Base-by-base conservation (phyloP, 1,140 invertebrate species). In the Planococcus citri region DNA sequence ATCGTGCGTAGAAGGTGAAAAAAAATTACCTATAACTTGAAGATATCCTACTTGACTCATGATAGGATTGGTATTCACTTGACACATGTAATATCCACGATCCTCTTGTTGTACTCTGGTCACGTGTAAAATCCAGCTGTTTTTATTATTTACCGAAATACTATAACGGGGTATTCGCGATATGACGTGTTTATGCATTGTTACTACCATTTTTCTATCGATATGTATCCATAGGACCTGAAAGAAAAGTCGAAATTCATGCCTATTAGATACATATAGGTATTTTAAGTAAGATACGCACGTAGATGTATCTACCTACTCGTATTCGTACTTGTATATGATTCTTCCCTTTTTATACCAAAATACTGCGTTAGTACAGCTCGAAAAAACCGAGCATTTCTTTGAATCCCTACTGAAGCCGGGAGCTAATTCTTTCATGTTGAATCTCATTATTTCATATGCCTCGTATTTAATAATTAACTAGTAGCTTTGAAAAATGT, bases 171-270 rank as follows among this genome's bases (percentile, higher is more conserved):
- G 86, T 76, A 94, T 87, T 68, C 90, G 83, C 0, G 91, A 90
- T 70, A 95, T 92, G 33, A 95, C 90, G 76, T 94, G 90, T 51
- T 89, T 86, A 78, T 95, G 91, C 75, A 95, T 91, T 17, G 91
- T 92, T 37, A 95, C 81, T 73, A 95, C 89, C 91, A 94, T 93
- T 79, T 94, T 89, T n/a, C 92, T 84, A 76, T 94, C 91, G 73
- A 95, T 92, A 78, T 95, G 92, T 68, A 95, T 89, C 92, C 92
- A 95, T 37, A 92, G 92, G 71, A 94, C 91, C 92, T 95, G 80
- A 9, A 17, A 64, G n/a, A 33, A 33, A 33, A 6, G 12, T 33
- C 3, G 12, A 33, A 33, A 33, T 33, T 6, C n/a, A n/a, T n/a
- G n/a, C n/a, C n/a, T n/a, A n/a, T n/a, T n/a, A n/a, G n/a, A n/a